These are phyloP conservation scores for Archips crataeganus DNA, from an alignment of 2,888 invertebrate genomes.

Conservation along the genomic window DNA sequence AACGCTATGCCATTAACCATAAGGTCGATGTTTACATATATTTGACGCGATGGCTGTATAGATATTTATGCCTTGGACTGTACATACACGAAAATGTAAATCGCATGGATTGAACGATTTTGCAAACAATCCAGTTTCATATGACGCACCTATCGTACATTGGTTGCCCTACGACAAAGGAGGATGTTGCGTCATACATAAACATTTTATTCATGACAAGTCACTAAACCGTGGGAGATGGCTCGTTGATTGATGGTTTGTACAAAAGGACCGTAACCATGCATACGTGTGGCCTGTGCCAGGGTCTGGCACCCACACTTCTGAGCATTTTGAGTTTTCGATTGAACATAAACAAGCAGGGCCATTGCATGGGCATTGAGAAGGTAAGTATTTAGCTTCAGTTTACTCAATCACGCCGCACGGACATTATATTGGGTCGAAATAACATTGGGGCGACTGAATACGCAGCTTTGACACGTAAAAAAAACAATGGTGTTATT, in stretches of 20 bases:
- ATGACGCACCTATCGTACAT: too few relatives aligned
- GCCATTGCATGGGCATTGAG: not conserved
- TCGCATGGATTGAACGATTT: too few relatives aligned
- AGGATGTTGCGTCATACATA: not conserved
- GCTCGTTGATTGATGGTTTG: too few relatives aligned
- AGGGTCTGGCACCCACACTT: not conserved
- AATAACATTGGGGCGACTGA: not conserved
- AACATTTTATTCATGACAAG: not conserved
- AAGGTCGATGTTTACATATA: too few relatives aligned
- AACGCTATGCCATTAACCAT: too few relatives aligned
- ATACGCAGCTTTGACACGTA: conserved; percentile 3
- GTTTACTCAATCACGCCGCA: not conserved
- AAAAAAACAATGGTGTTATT: not conserved
- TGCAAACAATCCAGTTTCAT: too few relatives aligned
- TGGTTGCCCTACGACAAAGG: not conserved
- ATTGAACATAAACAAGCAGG: not conserved
- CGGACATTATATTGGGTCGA: not conserved
- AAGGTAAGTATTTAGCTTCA: not conserved
- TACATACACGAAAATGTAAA: too few relatives aligned
- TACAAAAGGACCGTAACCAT: too few relatives aligned
- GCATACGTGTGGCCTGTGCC: too few relatives aligned
- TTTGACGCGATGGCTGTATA: too few relatives aligned
- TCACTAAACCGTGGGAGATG: too few relatives aligned
- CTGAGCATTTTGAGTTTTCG: not conserved
- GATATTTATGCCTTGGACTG: too few relatives aligned